phyloP scores from a whole-genome alignment of 2,888 invertebrate genomes.

The Seladonia tumulorum region DNA sequence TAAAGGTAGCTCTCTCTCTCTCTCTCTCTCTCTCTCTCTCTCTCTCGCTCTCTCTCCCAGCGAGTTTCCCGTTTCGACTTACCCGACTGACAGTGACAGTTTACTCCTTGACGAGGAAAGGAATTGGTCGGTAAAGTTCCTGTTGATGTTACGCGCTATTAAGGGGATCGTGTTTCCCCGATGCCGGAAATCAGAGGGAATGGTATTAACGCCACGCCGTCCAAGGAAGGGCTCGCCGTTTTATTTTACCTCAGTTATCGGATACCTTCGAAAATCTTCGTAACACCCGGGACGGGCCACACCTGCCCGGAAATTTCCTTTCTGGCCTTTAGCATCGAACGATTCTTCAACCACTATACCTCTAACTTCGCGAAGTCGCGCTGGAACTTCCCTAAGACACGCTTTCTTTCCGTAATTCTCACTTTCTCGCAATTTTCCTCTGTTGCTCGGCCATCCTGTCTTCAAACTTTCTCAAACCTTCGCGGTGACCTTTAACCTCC shows the following conservation, averaged over 20 bases:
- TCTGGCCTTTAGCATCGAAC: background rate
- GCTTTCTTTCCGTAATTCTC: background rate
- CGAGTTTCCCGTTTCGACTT: constrained; percentile 40
- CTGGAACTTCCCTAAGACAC: background rate
- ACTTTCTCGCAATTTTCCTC: background rate
- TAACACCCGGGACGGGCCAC: background rate
- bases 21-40: too few species aligned
- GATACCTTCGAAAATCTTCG: constrained; percentile 48
- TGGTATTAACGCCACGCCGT: constrained; percentile 72
- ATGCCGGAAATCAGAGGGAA: constrained; percentile 77
- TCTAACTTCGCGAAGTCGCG: background rate
- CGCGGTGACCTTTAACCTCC: background rate
- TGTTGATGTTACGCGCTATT: constrained; percentile 81
- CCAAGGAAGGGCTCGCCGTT: constrained; percentile 42
- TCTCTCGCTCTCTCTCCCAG: constrained; percentile 19
- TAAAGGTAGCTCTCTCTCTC: constrained; percentile 40
- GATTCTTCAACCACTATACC: background rate
- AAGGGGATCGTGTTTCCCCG: constrained; percentile 79
- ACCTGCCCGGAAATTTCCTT: constrained; percentile 16
- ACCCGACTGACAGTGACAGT: constrained; percentile 61
- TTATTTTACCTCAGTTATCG: constrained; percentile 54
- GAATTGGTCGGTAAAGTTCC: constrained; percentile 67
- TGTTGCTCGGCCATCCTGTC: background rate
- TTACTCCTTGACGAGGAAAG: constrained; percentile 61
- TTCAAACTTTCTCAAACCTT: background rate